phyloP scores from a whole-genome alignment of 2,797 vertebrate species.

The Sebastes ruberrimus region DNA sequence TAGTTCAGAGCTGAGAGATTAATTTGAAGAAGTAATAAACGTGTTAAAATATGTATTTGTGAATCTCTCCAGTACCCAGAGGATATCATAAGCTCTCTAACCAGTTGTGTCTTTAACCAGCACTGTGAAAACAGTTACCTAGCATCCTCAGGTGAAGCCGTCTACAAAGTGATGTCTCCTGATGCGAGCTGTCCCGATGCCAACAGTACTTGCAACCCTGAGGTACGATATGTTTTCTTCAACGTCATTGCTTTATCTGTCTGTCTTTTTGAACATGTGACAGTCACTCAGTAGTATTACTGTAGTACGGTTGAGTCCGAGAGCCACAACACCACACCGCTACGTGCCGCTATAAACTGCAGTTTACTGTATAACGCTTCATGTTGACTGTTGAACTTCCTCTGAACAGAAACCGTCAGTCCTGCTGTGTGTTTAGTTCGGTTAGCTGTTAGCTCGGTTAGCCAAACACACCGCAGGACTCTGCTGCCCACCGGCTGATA shows the following conservation, averaged over 20 bases:
- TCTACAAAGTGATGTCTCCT: slow-evolving; percentile 89
- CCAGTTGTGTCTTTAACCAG: slow-evolving; percentile 39
- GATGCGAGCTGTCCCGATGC: slow-evolving; percentile 82
- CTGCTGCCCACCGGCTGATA: neutral
- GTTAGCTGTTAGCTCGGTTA: neutral
- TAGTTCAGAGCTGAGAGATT: neutral
- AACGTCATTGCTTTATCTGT: neutral
- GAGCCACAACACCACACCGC: no score
- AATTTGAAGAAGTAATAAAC: neutral
- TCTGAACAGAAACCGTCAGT: no score
- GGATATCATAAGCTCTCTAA: neutral
- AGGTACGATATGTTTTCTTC: slow-evolving; percentile 57
- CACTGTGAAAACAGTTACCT: slow-evolving; percentile 81
- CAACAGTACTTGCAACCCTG: slow-evolving; percentile 87
- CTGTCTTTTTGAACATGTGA: no score
- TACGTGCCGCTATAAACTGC: no score
- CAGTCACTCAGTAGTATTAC: neutral
- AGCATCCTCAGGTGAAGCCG: slow-evolving; percentile 88
- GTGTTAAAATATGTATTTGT: neutral
- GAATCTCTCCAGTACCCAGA: neutral
- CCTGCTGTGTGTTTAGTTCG: no score
- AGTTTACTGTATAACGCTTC: no score
- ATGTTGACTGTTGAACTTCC: no score
- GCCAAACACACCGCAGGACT: neutral
- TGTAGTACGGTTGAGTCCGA: neutral